These are phyloP conservation scores for Acrocera orbiculus DNA, from an alignment of 2,888 invertebrate species.

Conservation along the genomic window DNA sequence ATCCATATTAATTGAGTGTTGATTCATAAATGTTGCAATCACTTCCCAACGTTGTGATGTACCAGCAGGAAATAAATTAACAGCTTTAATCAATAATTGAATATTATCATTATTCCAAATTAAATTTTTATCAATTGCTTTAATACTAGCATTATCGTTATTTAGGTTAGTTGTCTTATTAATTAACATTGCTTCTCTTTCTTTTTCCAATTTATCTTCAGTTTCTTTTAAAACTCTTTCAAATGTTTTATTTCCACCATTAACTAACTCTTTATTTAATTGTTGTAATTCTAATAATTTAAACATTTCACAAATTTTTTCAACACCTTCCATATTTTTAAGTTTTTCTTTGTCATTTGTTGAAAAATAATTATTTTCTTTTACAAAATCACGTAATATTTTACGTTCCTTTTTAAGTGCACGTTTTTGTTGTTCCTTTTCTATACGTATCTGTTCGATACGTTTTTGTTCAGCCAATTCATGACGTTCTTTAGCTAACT, in stretches of 20 bases:
- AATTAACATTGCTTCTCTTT: constrained; percentile 45
- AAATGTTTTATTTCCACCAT: constrained; percentile 47
- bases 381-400: constrained; percentile 56
- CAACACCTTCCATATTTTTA: constrained; percentile 75
- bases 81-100: constrained; percentile 86
- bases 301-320: constrained; percentile 74
- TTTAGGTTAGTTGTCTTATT: constrained; percentile 29
- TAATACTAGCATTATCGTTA: constrained; percentile 26
- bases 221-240: constrained; percentile 48
- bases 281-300: constrained; percentile 54
- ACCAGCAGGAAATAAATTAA: constrained; percentile 93
- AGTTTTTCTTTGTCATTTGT: constrained; percentile 52
- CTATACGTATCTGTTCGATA: constrained; percentile 65
- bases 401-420: constrained; percentile 76
- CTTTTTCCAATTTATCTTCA: constrained; percentile 59
- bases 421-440: constrained; percentile 71
- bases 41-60: constrained; percentile 89
- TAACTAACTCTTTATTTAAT: constrained; percentile 50
- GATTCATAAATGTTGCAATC: constrained; percentile 89
- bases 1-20: constrained; percentile 42
- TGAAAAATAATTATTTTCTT: constrained; percentile 64
- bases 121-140: constrained; percentile 19
- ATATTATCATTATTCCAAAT: constrained; percentile 73
- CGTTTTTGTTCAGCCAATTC: constrained; percentile 68
- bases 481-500: constrained; percentile 54